Conservation (phyloP, 2,113 vertebrate species). For the Raja brachyura region DNA sequence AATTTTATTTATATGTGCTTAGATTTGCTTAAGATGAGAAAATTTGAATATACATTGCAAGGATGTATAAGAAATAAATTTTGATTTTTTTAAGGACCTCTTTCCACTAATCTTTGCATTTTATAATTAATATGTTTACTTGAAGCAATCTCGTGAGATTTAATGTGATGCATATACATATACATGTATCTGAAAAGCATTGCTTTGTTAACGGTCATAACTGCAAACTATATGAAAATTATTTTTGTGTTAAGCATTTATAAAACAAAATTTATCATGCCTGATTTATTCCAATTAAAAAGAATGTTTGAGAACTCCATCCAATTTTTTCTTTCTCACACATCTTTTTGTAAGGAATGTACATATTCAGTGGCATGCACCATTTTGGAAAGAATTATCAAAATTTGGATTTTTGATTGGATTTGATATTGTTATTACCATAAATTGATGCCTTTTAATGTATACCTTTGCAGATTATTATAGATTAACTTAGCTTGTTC, state of each 20-base stretch:
- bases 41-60: neutral
- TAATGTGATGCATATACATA: neutral
- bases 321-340: neutral
- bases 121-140: neutral
- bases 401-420: neutral
- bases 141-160: neutral
- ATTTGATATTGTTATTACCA: neutral
- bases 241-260: neutral
- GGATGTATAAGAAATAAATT: neutral
- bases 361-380: neutral
- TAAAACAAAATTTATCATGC: neutral
- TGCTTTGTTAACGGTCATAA: neutral
- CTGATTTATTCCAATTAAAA: neutral
- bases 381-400: neutral
- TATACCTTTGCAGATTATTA: slow-evolving; percentile 16
- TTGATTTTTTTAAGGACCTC: neutral
- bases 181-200: neutral
- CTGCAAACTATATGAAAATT: neutral
- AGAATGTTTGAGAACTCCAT: neutral
- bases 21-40: neutral
- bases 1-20: neutral
- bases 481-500: neutral
- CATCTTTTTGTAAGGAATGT: neutral
- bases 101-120: neutral
- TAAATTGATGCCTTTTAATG: neutral